These are phyloP conservation scores for Ariopsis seemanni DNA, from an alignment of 2,113 vertebrate species.

Conservation along the genomic window DNA sequence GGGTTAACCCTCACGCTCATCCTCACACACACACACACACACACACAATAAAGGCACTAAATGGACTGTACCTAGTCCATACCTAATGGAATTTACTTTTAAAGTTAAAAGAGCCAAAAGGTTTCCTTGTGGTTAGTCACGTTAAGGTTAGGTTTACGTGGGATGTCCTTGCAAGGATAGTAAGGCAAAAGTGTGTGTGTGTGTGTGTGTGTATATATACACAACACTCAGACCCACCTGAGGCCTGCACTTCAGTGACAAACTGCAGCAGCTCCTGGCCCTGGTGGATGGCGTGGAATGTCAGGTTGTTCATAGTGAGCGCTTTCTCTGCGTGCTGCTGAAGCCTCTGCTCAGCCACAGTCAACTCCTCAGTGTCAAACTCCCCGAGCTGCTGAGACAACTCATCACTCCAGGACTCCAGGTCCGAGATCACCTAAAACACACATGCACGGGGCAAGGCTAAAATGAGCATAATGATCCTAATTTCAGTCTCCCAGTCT, in stretches of 20 bases:
- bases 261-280: slow-evolving; percentile 96
- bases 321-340: slow-evolving; percentile 98
- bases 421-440: slow-evolving; percentile 92
- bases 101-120: not conserved
- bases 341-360: slow-evolving; percentile 91
- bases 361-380: slow-evolving; percentile 96
- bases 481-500: not conserved
- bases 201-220: too few species aligned
- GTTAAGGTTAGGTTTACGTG: not conserved
- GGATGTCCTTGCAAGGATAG: too few species aligned
- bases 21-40: slow-evolving; percentile 27
- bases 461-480: not conserved
- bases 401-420: slow-evolving; percentile 98
- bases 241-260: slow-evolving; percentile 95
- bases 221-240: slow-evolving; percentile 77
- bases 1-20: slow-evolving; percentile 19
- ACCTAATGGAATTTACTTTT: not conserved
- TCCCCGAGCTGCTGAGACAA: slow-evolving; percentile 94
- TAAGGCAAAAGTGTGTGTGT: not conserved
- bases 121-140: not conserved
- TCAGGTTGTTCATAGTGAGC: slow-evolving; percentile 98
- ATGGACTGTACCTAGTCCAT: too few species aligned
- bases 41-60: slow-evolving; percentile 11
- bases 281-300: slow-evolving; percentile 98
- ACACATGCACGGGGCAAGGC: not conserved